Conservation (phyloP, 2,797 vertebrate genomes). For the Thalassophryne amazonica region DNA sequence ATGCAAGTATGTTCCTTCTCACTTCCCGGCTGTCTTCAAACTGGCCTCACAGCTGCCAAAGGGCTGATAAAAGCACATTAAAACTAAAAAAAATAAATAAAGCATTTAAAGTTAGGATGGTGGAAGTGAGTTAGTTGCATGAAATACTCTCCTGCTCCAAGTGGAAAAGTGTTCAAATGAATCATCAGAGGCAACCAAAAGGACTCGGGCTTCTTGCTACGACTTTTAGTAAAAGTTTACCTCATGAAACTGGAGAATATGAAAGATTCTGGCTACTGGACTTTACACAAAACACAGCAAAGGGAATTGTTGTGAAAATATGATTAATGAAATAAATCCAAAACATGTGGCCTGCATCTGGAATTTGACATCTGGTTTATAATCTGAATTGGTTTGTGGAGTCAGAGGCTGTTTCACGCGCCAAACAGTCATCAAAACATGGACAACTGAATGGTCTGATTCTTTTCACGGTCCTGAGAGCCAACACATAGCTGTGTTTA, state of each 20-base stretch:
- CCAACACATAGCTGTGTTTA: constrained; percentile 11
- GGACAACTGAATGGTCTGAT: constrained; percentile 24
- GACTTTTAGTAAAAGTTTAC: constrained; percentile 1
- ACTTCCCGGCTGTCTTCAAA: constrained; percentile 42
- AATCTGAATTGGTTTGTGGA: constrained; percentile 31
- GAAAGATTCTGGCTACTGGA: constrained; percentile 20
- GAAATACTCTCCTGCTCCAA: constrained; percentile 12
- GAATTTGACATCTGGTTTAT: constrained; percentile 55
- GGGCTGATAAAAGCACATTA: constrained; percentile 34
- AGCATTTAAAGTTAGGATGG: constrained; percentile 19
- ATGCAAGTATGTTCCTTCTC: constrained; percentile 35
- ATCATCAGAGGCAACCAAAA: constrained; percentile 27
- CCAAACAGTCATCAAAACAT: constrained; percentile 48
- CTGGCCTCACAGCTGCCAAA: constrained; percentile 33
- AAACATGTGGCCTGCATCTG: constrained; percentile 33
- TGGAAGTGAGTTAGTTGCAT: constrained; percentile 5
- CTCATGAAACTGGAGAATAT: not conserved
- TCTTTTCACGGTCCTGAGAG: constrained; percentile 1
- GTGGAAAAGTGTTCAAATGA: constrained; percentile 11
- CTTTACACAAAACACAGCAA: constrained; percentile 20
- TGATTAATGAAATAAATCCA: constrained; percentile 37
- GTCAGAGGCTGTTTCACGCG: constrained; percentile 23
- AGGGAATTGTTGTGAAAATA: constrained; percentile 14
- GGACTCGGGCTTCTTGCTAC: constrained; percentile 3
- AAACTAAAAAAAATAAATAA: constrained; percentile 35